These are phyloP conservation scores for Chrysotoxum bicinctum DNA, from an alignment of 2,888 invertebrate genomes.

Conservation along the genomic window DNA sequence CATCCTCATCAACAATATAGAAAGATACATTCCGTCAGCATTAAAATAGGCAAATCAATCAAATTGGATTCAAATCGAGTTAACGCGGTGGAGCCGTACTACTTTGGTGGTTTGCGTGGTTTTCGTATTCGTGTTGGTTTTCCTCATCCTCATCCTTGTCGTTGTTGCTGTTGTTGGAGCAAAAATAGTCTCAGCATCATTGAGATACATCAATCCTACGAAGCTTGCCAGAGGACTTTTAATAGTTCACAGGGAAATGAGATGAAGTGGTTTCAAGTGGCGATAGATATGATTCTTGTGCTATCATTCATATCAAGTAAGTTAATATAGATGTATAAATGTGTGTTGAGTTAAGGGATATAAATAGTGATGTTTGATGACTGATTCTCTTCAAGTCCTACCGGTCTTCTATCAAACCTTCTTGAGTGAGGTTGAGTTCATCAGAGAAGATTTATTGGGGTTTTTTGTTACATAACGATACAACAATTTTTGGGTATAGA, in stretches of 20 bases:
- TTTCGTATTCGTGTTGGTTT: conserved; percentile 20
- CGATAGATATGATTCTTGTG: conserved; percentile 82
- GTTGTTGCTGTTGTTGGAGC: conserved; percentile 6
- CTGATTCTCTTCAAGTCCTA: neutral
- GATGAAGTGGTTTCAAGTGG: conserved; percentile 82
- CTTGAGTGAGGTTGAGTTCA: conserved; percentile 8
- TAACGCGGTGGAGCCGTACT: conserved; percentile 67
- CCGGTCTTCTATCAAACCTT: neutral
- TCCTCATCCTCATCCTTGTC: neutral
- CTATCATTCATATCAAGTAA: conserved; percentile 82
- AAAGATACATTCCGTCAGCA: conserved; percentile 56
- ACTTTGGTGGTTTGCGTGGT: conserved; percentile 59
- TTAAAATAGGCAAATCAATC: conserved; percentile 69
- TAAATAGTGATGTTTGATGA: conserved; percentile 15
- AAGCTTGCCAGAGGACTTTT: conserved; percentile 74
- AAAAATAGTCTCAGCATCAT: conserved; percentile 54
- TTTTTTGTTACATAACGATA: neutral
- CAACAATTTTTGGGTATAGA: neutral
- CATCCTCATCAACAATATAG: neutral
- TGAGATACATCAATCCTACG: conserved; percentile 69
- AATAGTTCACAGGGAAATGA: conserved; percentile 81
- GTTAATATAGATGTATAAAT: conserved; percentile 69
- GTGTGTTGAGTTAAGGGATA: neutral
- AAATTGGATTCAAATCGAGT: conserved; percentile 72
- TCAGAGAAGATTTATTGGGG: conserved; percentile 35